These are phyloP conservation scores for Sylvilagus floridanus DNA, from an alignment of 2,797 vertebrate species.

Conservation along the genomic window DNA sequence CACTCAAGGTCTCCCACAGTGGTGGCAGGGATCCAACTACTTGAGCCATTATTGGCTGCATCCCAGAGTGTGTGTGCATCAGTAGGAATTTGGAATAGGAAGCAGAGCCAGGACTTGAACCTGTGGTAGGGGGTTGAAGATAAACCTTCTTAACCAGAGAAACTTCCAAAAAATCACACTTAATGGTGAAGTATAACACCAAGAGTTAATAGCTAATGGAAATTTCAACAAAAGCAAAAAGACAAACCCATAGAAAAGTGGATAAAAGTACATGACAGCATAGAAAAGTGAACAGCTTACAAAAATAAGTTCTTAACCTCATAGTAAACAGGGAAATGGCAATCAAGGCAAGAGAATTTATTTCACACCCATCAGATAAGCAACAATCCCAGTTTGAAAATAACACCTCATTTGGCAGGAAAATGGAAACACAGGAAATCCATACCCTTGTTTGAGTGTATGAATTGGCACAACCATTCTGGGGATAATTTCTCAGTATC, in stretches of 20 bases:
- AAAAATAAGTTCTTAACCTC: not conserved
- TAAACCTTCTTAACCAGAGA: slow-evolving; percentile 20
- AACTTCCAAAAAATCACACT: not conserved
- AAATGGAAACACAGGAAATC: not conserved
- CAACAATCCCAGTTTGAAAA: slow-evolving; percentile 26
- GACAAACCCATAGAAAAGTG: not conserved
- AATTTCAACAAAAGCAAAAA: slow-evolving; percentile 15
- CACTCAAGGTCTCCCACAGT: too few species aligned
- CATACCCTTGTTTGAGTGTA: not conserved
- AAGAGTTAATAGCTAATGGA: not conserved
- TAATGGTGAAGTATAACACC: not conserved
- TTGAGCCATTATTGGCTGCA: too few species aligned
- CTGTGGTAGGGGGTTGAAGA: not conserved
- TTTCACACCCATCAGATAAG: not conserved
- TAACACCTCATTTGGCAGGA: not conserved
- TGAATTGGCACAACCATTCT: not conserved
- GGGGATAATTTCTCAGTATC: not conserved
- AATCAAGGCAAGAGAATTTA: slow-evolving; percentile 1
- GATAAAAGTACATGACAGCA: not conserved
- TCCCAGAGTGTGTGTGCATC: too few species aligned
- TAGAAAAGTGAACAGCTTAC: not conserved
- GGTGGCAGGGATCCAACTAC: too few species aligned
- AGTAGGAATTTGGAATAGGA: too few species aligned
- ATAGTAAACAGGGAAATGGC: not conserved
- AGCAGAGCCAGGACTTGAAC: too few species aligned